Percentiles rank a stretch among this genome's conserved stretches.
Conservation (phyloP, 2,888 invertebrate genomes). For the Meteorus cinctellus region DNA sequence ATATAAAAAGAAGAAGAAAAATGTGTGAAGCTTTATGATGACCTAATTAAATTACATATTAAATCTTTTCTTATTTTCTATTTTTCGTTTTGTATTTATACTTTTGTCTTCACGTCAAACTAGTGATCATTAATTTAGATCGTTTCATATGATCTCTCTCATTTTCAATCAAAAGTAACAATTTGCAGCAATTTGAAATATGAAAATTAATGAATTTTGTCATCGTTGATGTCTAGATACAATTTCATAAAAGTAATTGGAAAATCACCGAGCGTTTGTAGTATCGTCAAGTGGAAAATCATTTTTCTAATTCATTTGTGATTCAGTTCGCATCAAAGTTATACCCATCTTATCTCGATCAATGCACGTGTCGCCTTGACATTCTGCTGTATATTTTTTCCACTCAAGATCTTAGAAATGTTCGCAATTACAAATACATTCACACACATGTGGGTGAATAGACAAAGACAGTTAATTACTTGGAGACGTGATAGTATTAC, state of each 20-base stretch:
- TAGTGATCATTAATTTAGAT: neutral
- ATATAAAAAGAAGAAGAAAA: neutral
- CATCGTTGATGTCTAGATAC: neutral
- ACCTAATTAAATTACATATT: conserved; percentile 13
- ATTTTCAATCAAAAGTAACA: neutral
- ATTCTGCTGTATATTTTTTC: conserved; percentile 16
- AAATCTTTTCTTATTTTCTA: neutral
- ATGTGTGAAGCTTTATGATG: neutral
- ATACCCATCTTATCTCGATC: conserved; percentile 11
- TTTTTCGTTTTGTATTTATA: neutral
- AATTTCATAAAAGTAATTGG: neutral
- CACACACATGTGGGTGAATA: neutral
- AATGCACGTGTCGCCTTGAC: conserved; percentile 2
- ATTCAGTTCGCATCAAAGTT: neutral
- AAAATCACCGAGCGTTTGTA: neutral
- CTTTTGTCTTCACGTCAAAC: neutral
- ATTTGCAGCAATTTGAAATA: neutral
- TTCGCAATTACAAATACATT: conserved; percentile 14
- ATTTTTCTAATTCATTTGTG: neutral
- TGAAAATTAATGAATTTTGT: neutral
- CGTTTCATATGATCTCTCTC: neutral
- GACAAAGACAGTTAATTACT: conserved; percentile 22
- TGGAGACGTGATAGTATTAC: conserved; percentile 44
- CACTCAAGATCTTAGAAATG: neutral
- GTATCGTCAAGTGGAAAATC: neutral